Conservation (phyloP, 2,888 invertebrate genomes). For the Drosophila stalkeri region DNA sequence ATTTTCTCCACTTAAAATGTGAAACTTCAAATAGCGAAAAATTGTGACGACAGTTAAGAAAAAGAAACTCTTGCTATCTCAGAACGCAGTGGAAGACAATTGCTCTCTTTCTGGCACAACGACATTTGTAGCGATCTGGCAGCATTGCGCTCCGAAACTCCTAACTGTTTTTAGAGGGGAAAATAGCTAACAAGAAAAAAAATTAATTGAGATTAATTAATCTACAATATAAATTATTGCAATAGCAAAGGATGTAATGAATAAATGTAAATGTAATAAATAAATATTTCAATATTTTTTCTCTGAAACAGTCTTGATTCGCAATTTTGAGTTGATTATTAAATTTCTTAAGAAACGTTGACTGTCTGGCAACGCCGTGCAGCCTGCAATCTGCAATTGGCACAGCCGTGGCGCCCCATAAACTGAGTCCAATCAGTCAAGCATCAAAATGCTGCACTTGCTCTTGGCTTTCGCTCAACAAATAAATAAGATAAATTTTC, state of each 20-base stretch:
- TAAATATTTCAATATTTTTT: neutral
- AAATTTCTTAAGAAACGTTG: neutral
- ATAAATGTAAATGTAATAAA: neutral
- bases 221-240: neutral
- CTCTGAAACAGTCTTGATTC: too few species aligned
- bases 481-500: slow-evolving; percentile 80
- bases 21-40: slow-evolving; percentile 1
- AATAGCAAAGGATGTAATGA: neutral
- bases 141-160: neutral
- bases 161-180: neutral
- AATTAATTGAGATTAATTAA: neutral
- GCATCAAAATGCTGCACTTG: slow-evolving; percentile 79
- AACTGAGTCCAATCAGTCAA: slow-evolving; percentile 78
- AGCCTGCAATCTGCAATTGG: slow-evolving; percentile 12
- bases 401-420: slow-evolving; percentile 52
- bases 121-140: slow-evolving; percentile 9
- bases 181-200: neutral
- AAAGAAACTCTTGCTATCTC: neutral
- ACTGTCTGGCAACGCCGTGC: slow-evolving; percentile 28
- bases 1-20: neutral
- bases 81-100: neutral
- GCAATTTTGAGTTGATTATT: neutral
- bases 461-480: slow-evolving; percentile 64
- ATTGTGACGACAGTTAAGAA: slow-evolving; percentile 11
- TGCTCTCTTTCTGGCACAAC: slow-evolving; percentile 1